Base-by-base conservation (phyloP, 1,140 invertebrate genomes). In the Amyelois transitella region DNA sequence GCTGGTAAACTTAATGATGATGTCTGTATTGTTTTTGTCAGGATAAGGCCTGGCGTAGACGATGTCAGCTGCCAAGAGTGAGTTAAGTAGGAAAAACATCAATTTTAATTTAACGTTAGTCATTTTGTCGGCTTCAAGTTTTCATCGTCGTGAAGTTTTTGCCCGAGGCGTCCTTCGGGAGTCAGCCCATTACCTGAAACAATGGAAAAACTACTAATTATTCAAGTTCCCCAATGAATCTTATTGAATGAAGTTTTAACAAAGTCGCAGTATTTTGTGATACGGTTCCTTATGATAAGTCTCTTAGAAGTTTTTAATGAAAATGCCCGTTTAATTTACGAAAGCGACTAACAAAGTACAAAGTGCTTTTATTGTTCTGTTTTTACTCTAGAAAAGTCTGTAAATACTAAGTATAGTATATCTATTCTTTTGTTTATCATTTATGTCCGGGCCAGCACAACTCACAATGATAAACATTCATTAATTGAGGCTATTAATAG, bases 31-130 rank as follows among this genome's bases (percentile, higher is more conserved):
- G 60, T 85, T 85, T 12, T 49, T 58, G 17, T 73, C 53, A 3
- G 74, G 77, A 48, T 80, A 81, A 0, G 83, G 82, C 8, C 80
- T 55, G 0, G 76, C 77, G 24, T 79, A 77, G 0, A 84, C 74
- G 38, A 86, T 69, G 43, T 84, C 77, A 0, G 73, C 75, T 5
- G 82, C 77, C 10, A 88, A 60, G 1, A 88, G 69, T 8, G 77
- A 69, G 50, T 84, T 86, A 7, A 88, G 55, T 2, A 88, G 66
- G 44, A 73, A 88, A 54, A 82, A 85, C 71, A 88, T 80, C 20
- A 86, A 69, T 73, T 88, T 88, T 78, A 88, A 77, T 64, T 85
- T 86, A 67, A 75, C 67, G 58, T 73, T 73, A 14, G 73, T 76
- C 73, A 75, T 75, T 62, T 69, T 75, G 25, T 14, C 1, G 18